Conservation (phyloP, 1,140 invertebrate genomes). For the Ooceraea biroi region DNA sequence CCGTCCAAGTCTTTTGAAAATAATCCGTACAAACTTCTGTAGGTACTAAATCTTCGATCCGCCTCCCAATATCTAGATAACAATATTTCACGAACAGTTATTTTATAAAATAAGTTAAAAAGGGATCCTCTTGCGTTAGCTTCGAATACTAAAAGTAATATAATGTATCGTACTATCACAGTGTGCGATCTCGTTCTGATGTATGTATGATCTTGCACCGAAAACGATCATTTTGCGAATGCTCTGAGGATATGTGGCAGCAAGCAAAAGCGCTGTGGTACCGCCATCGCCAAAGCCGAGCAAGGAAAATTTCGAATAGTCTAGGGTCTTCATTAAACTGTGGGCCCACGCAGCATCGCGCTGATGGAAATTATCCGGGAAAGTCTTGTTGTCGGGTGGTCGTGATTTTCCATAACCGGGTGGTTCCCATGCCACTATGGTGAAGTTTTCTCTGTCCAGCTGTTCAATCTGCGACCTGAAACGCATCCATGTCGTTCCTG, state of each 20-base stretch:
- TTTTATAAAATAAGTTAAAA: too few relatives aligned
- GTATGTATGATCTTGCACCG: conserved; percentile 92
- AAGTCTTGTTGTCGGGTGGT: conserved; percentile 91
- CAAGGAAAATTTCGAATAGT: conserved; percentile 91
- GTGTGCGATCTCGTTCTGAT: conserved; percentile 89
- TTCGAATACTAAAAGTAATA: too few relatives aligned
- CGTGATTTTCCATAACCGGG: too few relatives aligned
- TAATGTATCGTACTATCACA: conserved; percentile 88
- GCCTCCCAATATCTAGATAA: too few relatives aligned
- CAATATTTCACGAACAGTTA: too few relatives aligned
- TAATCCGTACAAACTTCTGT: too few relatives aligned
- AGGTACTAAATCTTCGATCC: too few relatives aligned
- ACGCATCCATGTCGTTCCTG: conserved; percentile 92
- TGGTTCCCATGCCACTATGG: conserved; percentile 94
- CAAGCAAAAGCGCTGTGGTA: conserved; percentile 91
- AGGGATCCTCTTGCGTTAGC: too few relatives aligned
- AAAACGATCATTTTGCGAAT: conserved; percentile 92
- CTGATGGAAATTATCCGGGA: conserved; percentile 90
- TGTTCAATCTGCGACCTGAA: conserved; percentile 93
- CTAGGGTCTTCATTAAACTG: conserved; percentile 91
- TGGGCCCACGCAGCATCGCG: conserved; percentile 91
- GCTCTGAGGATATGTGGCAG: conserved; percentile 89
- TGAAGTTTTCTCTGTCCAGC: conserved; percentile 90
- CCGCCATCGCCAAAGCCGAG: conserved; percentile 97
- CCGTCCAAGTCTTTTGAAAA: too few relatives aligned